Evolutionary conservation across 2,888 invertebrate species (phyloP).

Genomic region (Geophilus truncorum): DNA sequence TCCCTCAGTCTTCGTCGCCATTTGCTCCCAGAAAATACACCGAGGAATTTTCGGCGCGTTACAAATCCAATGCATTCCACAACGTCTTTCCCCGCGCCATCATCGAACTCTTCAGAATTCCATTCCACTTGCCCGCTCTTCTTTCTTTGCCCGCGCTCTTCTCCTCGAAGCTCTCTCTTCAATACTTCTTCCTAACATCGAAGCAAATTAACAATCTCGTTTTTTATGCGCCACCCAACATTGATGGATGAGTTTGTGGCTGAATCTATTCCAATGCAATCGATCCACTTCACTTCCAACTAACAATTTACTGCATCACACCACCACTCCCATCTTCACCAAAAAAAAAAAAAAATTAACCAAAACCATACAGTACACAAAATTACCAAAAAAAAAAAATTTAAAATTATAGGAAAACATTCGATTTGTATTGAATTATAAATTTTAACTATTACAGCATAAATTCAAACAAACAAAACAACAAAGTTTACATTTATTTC

Average conservation of each 20-base stretch:
- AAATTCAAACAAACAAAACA: background rate
- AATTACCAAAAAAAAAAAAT: background rate
- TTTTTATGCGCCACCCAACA: background rate
- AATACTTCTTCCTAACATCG: background rate
- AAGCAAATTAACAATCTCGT: background rate
- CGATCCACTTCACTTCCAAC: background rate
- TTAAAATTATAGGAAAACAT: no score
- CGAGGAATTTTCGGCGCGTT: constrained; percentile 12
- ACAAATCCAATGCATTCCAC: constrained; percentile 17
- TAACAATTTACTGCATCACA: background rate
- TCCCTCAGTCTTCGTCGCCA: background rate
- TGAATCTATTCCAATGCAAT: constrained; percentile 13
- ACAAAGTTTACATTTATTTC: no score
- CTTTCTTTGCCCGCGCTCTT: no score
- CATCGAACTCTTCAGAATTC: background rate
- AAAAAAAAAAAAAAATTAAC: background rate
- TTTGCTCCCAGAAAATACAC: background rate
- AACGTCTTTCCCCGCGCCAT: background rate
- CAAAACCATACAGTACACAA: background rate
- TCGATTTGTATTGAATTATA: no score
- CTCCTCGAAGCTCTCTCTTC: background rate
- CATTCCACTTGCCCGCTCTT: background rate
- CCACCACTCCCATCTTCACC: no score
- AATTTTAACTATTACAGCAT: no score
- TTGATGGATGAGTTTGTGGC: background rate